Percentiles rank a stretch among this genome's conserved stretches.
Evolutionary conservation across 1,140 invertebrate species (phyloP).

Genomic region (Macrostomum lignano): DNA sequence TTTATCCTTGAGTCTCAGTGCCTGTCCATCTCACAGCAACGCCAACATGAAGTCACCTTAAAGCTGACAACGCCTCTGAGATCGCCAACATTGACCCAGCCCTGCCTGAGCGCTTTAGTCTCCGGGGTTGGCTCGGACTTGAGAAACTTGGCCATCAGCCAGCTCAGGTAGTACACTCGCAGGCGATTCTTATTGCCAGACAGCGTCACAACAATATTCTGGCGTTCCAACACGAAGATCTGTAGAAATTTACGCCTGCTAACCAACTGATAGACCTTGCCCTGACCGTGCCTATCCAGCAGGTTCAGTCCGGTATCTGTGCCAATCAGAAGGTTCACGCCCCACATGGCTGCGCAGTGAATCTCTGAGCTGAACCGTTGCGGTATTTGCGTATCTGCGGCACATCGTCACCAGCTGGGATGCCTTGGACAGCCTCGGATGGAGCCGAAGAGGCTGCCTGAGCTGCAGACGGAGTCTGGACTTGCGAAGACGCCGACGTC

Average conservation of each 20-base stretch:
- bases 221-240: constrained; percentile 96
- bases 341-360: constrained; percentile 90
- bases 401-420: no score
- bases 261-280: constrained; percentile 97
- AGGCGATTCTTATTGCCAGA: constrained; percentile 95
- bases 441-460: no score
- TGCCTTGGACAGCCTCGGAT: no score
- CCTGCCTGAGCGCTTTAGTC: constrained; percentile 81
- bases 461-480: no score
- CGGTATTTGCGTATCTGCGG: no score
- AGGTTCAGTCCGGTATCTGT: constrained; percentile 95
- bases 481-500: no score
- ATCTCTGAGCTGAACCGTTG: constrained; percentile 85
- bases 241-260: constrained; percentile 85
- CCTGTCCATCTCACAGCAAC: no score
- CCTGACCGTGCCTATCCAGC: constrained; percentile 83
- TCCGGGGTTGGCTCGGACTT: no score
- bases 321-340: constrained; percentile 87
- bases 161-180: constrained; percentile 88
- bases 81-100: constrained; percentile 97
- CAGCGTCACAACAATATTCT: constrained; percentile 95
- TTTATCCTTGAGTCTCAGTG: no score
- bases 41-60: no score
- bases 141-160: constrained; percentile 35
- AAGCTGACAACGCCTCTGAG: constrained; percentile 92